These are phyloP conservation scores for Dinoponera quadriceps DNA, from an alignment of 1,140 invertebrate species.

Conservation along the genomic window DNA sequence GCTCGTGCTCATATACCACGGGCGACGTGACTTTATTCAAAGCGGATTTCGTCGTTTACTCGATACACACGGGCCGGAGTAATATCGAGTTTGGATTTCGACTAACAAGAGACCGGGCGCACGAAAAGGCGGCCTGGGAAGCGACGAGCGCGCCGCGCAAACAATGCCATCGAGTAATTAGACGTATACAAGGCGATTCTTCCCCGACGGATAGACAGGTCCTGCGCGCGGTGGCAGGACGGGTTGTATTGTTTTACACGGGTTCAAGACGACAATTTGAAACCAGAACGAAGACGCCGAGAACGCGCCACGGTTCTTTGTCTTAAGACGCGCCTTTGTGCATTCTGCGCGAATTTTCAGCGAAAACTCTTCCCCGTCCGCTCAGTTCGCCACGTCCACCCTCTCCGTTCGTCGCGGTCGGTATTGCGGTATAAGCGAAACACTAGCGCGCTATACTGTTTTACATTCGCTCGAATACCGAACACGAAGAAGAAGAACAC, in stretches of 20 bases:
- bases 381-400: background rate
- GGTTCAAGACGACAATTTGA: constrained; percentile 52
- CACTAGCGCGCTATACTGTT: constrained; percentile 8
- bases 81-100: constrained; percentile 69
- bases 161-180: constrained; percentile 66
- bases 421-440: background rate
- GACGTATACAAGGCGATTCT: constrained; percentile 60
- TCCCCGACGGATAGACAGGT: constrained; percentile 55
- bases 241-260: constrained; percentile 43
- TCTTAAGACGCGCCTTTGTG: constrained; percentile 42
- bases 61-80: constrained; percentile 55
- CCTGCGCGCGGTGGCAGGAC: constrained; percentile 29
- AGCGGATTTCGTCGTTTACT: constrained; percentile 53
- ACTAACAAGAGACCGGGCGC: constrained; percentile 62
- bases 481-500: background rate
- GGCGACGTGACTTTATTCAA: constrained; percentile 57
- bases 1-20: constrained; percentile 30
- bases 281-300: constrained; percentile 45
- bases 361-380: constrained; percentile 37
- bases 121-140: constrained; percentile 58
- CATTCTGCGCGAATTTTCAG: constrained; percentile 50
- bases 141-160: constrained; percentile 54
- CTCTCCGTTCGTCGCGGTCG: constrained; percentile 14
- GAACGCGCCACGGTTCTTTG: constrained; percentile 17
- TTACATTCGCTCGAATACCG: constrained; percentile 27